phyloP scores from a whole-genome alignment of 2,113 vertebrate species.

The Electrona antarctica region DNA sequence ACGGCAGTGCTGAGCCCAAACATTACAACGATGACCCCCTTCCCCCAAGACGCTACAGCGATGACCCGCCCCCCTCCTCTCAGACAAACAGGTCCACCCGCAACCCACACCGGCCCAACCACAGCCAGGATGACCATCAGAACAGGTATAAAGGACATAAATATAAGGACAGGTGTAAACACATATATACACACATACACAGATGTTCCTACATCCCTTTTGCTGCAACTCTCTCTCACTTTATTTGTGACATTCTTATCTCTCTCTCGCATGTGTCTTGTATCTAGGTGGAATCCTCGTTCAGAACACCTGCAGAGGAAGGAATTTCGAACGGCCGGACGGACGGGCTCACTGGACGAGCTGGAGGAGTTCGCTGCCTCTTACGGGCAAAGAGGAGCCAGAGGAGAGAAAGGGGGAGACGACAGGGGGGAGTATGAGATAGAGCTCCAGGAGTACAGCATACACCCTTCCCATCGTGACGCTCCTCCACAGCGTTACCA shows the following conservation, averaged over 20 bases:
- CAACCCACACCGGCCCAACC: conserved; percentile 62
- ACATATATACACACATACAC: neutral
- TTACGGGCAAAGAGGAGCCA: conserved; percentile 78
- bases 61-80: conserved; percentile 69
- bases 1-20: conserved; percentile 27
- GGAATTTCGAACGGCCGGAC: conserved; percentile 81
- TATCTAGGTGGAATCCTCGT: conserved; percentile 87
- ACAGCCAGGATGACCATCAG: conserved; percentile 54
- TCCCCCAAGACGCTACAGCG: conserved; percentile 59
- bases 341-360: conserved; percentile 90
- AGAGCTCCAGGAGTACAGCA: conserved; percentile 62
- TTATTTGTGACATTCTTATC: no score
- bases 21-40: conserved; percentile 33
- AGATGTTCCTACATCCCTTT: no score
- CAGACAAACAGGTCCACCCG: conserved; percentile 71
- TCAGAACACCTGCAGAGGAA: conserved; percentile 94
- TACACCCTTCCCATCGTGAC: conserved; percentile 69
- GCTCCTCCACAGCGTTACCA: conserved; percentile 60
- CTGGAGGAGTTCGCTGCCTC: conserved; percentile 90
- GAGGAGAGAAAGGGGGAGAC: conserved; percentile 65
- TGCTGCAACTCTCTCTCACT: neutral
- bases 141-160: conserved; percentile 49
- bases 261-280: neutral
- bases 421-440: conserved; percentile 60
- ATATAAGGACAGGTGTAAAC: neutral